phyloP scores from a whole-genome alignment of 2,888 invertebrate species.

The Crocallis elinguaria region DNA sequence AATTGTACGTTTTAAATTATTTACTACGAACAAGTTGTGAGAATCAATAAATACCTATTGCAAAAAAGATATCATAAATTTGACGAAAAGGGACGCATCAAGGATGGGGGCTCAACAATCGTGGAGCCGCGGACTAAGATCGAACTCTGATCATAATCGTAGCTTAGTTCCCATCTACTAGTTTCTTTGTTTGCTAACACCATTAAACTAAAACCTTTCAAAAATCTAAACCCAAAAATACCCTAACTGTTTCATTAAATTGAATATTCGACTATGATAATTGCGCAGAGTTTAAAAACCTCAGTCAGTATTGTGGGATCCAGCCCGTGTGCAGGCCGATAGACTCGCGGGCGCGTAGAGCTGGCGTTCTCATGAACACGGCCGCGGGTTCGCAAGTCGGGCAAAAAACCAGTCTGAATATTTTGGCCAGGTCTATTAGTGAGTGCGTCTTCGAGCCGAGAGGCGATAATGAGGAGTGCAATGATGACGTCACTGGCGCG shows the following conservation, averaged over 20 bases:
- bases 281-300: slow-evolving; percentile 21
- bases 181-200: slow-evolving; percentile 10
- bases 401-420: slow-evolving; percentile 61
- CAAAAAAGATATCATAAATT: neutral
- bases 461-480: slow-evolving; percentile 83
- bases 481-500: slow-evolving; percentile 73
- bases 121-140: neutral
- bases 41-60: neutral
- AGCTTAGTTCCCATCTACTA: neutral
- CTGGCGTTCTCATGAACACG: slow-evolving; percentile 47
- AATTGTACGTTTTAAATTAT: too few species aligned
- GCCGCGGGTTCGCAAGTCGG: slow-evolving; percentile 52
- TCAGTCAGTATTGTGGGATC: slow-evolving; percentile 13
- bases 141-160: neutral
- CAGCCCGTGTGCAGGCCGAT: slow-evolving; percentile 31
- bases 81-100: neutral
- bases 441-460: slow-evolving; percentile 71
- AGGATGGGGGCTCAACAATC: neutral
- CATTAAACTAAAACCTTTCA: neutral
- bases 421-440: slow-evolving; percentile 66
- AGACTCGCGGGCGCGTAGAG: slow-evolving; percentile 55
- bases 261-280: slow-evolving; percentile 19
- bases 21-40: neutral
- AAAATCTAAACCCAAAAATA: neutral
- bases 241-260: slow-evolving; percentile 13